These are phyloP conservation scores for Sycobia sp. DNA, from an alignment of 1,140 invertebrate genomes.

Conservation along the genomic window DNA sequence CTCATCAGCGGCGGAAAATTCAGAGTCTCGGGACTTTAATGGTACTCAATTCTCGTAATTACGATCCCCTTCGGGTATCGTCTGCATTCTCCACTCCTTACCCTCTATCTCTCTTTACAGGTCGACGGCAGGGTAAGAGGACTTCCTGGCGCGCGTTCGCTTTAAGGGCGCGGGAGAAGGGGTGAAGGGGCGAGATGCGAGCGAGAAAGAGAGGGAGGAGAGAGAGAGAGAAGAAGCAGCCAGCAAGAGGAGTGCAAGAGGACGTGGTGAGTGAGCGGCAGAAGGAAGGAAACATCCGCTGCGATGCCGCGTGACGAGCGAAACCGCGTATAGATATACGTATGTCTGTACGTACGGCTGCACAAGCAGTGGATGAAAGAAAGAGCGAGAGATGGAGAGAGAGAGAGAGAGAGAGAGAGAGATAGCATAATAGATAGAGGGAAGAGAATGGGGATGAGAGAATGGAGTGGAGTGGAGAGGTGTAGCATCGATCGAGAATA, in stretches of 20 bases:
- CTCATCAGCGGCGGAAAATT: conserved; percentile 27
- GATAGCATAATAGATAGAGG: not conserved
- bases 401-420: no score
- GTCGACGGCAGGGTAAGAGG: not conserved
- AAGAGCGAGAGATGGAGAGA: not conserved
- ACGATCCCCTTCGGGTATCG: conserved; percentile 10
- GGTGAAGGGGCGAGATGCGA: no score
- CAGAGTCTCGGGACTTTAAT: conserved; percentile 19
- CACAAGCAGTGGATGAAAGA: not conserved
- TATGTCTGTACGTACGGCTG: not conserved
- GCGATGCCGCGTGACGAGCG: conserved; percentile 13
- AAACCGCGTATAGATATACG: conserved; percentile 2
- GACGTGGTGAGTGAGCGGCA: not conserved
- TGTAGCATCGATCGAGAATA: conserved; percentile 8
- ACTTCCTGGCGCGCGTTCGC: not conserved
- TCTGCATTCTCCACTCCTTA: not conserved
- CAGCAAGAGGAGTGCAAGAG: no score
- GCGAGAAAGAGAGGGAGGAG: not conserved
- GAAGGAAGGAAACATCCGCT: conserved; percentile 18
- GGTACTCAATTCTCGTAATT: conserved; percentile 31
- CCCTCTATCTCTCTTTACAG: not conserved
- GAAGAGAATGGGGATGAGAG: not conserved
- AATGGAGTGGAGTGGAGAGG: no score
- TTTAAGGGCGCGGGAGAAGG: not conserved
- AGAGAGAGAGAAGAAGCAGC: no score